Evolutionary conservation across 92 coral and sea anemone genomes (phyloP).

Genomic region (Desmophyllum pertusum): DNA sequence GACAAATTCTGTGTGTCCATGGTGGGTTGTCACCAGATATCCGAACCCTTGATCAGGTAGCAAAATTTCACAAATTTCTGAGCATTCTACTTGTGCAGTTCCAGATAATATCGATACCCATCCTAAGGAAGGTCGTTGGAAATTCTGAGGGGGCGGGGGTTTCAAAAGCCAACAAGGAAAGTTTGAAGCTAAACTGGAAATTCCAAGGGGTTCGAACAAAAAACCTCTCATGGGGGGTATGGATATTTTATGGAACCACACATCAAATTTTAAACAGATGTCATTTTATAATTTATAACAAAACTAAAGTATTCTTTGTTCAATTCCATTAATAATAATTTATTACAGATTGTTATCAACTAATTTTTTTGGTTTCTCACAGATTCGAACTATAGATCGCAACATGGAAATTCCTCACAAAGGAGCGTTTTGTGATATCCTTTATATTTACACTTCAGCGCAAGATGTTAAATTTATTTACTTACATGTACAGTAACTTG

Average conservation of each 20-base stretch:
- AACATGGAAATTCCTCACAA: constrained; percentile 99
- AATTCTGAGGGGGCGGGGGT: too few relatives aligned
- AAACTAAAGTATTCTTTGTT: not conserved
- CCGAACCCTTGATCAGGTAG: constrained; percentile 93
- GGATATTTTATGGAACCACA: too few relatives aligned
- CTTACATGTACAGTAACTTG: not conserved
- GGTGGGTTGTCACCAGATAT: constrained; percentile 99
- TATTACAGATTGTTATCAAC: not conserved
- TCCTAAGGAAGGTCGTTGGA: too few relatives aligned
- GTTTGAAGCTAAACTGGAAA: too few relatives aligned
- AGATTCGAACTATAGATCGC: constrained; percentile 96
- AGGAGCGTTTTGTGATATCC: constrained; percentile 99
- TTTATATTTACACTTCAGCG: not conserved
- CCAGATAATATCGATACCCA: too few relatives aligned
- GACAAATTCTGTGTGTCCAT: constrained; percentile 97
- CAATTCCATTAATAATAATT: not conserved
- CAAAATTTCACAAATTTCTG: not conserved
- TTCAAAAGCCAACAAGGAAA: too few relatives aligned
- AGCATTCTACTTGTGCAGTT: too few relatives aligned
- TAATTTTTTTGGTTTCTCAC: constrained; percentile 12
- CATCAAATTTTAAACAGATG: not conserved
- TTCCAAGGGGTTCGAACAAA: too few relatives aligned
- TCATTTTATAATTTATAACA: not conserved
- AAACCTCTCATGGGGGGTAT: too few relatives aligned
- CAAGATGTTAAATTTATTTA: too few relatives aligned